Percentiles rank a stretch among this genome's conserved stretches.
phyloP scores from a whole-genome alignment of 2,797 vertebrate genomes.

The Takifugu rubripes region DNA sequence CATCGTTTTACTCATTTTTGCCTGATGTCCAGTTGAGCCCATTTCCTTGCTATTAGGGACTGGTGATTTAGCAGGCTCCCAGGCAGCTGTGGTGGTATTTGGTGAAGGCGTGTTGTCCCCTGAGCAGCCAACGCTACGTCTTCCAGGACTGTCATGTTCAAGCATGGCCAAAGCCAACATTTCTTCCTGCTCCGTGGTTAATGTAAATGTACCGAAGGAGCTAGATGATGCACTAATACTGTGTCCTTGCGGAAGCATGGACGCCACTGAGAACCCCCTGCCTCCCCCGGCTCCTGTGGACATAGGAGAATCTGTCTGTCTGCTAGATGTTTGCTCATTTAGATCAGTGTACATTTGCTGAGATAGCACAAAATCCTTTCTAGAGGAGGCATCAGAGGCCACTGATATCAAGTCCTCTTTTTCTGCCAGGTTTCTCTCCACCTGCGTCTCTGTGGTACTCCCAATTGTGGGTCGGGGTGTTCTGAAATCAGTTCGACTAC shows the following conservation, averaged over 20 bases:
- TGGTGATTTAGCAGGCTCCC: constrained; percentile 73
- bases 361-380: constrained; percentile 72
- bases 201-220: constrained; percentile 84
- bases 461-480: too few species aligned
- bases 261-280: constrained; percentile 93
- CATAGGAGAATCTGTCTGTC: constrained; percentile 89
- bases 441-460: constrained; percentile 27
- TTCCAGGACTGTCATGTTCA: constrained; percentile 85
- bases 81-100: constrained; percentile 62
- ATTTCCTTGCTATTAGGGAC: constrained; percentile 67
- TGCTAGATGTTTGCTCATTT: constrained; percentile 72
- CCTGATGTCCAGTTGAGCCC: constrained; percentile 59
- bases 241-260: constrained; percentile 89
- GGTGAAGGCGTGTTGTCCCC: constrained; percentile 56
- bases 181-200: constrained; percentile 90
- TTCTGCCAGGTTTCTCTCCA: constrained; percentile 43
- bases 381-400: constrained; percentile 62
- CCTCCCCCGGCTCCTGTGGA: constrained; percentile 83
- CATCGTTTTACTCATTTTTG: constrained; percentile 72
- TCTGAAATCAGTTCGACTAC: constrained; percentile 13
- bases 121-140: constrained; percentile 61
- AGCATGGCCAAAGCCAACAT: constrained; percentile 94
- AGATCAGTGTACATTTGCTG: constrained; percentile 81
- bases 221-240: constrained; percentile 74
- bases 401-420: constrained; percentile 33